Base-by-base conservation (phyloP, 2,888 invertebrate genomes). In the Sinodicranocentrus sp. region DNA sequence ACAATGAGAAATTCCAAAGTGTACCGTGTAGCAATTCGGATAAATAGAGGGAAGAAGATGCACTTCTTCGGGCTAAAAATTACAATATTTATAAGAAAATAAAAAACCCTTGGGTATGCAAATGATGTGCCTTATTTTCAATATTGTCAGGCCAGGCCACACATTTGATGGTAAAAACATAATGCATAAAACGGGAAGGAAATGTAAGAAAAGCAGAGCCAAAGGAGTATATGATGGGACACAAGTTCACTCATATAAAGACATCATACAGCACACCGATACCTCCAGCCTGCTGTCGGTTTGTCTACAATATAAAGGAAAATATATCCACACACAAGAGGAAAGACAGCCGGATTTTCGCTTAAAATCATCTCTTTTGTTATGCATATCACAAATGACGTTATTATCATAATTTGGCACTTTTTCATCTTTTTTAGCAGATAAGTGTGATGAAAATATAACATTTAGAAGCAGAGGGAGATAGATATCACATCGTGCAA, bases 341-440 rank as follows among this genome's bases (percentile, higher is more conserved):
- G 48, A 71, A 72, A 84, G 84, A 82, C 85, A 86, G 84, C 84
- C 85, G 87, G 87, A 85, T 87, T 87, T 85, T 85, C 85, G 84
- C 85, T 84, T 85, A 87, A 85, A 85, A 85, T 85, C 87, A 87
- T 85, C 87, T 87, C 87, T 85, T 86, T 87, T 87, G 87, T 87
- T 84, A 87, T 87, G 87, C 85, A 87, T 87, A 87, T 87, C 87
- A 85, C 84, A 87, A 87, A 87, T 87, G 87, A 87, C 84, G 85
- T 84, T 84, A 87, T 87, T 87, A 87, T 87, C 84, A 87, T 87
- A 87, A 87, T 85, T 87, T 87, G 85, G 85, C 85, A 87, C 85
- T 87, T 87, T 86, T 85, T 87, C 87, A 87, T 87, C 84, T 85
- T 85, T 84, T 84, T 82, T 85, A 82, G 84, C 84, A 85, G 82